Conservation (phyloP, 2,797 vertebrate genomes). For the Semotilus atromaculatus region DNA sequence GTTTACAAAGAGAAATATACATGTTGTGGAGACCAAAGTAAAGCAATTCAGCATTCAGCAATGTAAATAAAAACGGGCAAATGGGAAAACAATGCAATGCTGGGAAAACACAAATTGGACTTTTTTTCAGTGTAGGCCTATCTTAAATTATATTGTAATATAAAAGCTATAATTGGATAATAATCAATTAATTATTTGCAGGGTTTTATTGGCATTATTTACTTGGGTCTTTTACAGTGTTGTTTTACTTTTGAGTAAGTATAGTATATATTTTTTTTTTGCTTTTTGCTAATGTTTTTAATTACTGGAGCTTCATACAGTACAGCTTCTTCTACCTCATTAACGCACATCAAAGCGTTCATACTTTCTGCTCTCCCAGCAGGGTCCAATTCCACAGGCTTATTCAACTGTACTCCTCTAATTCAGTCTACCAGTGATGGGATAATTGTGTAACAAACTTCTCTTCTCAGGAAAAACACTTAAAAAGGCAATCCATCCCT, state of each 20-base stretch:
- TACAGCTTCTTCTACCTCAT: conserved; percentile 63
- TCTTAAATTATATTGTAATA: not conserved
- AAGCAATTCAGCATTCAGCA: not conserved
- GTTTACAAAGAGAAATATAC: not conserved
- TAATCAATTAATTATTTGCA: not conserved
- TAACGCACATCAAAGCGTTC: conserved; percentile 72
- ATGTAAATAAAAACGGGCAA: not conserved
- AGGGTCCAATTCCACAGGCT: conserved; percentile 67
- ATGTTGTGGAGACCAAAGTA: not conserved
- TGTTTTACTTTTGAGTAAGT: not conserved
- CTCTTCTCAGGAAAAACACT: conserved; percentile 37
- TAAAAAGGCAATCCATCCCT: not conserved
- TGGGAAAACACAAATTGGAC: not conserved
- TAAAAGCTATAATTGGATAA: not conserved
- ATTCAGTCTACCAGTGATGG: conserved; percentile 49
- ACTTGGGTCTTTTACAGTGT: not conserved
- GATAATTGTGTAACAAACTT: conserved; percentile 27
- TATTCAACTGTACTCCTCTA: conserved; percentile 60
- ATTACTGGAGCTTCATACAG: not conserved
- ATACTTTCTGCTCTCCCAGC: conserved; percentile 67
- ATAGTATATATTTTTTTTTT: not conserved
- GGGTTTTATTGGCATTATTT: too few species aligned
- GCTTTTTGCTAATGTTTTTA: not conserved
- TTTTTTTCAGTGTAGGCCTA: not conserved
- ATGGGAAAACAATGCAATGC: not conserved